Evolutionary conservation across 2,888 invertebrate genomes (phyloP), one percentile per base, ranked within the genome.

Genomic region (Hydriomena furcata): DNA sequence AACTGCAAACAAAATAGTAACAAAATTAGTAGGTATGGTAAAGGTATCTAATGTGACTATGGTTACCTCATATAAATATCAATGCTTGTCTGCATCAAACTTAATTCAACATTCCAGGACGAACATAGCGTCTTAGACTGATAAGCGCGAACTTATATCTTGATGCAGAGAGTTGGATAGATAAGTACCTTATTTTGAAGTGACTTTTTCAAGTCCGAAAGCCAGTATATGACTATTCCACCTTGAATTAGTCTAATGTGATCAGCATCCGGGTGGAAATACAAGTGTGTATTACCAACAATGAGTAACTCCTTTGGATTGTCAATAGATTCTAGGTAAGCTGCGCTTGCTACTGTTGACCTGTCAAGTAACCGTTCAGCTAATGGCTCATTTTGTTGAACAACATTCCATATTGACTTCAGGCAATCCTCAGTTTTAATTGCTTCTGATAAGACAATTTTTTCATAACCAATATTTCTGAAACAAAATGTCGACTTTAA

Each of bases 231-330:
- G 13, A 93, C 91, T 55, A 95, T 92, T 21, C 94, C 95, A 21
- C 94, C 94, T 91, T 99, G 99, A 12, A 98, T 76, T 2, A 98
- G 85, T 54, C 99, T 91, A 61, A 99, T 94, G 71, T 98, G 96
- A 81, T 97, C 96, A 4, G 98, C 96, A 78, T 95, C 94, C 0
- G 98, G 97, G 76, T 97, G 96, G 71, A 97, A 99, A 85, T 97
- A 99, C 36, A 99, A 91, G 90, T 99, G 99, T 1, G 97, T 98
- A 73, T 98, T 98, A 8, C 94, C 97, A 57, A 94, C 87, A 25
- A 96, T 72, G 24, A 96, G 65, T 45, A 94, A 80, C 64, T 94
- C 91, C 49, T 86, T 80, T 1, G 85, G 82, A 49, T 91, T 91
- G 7, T 92, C 93, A 55, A 85, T 73, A 1, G 93, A 92, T 63